phyloP scores from a whole-genome alignment of 2,113 vertebrate genomes.

The Thamnophis sirtalis region DNA sequence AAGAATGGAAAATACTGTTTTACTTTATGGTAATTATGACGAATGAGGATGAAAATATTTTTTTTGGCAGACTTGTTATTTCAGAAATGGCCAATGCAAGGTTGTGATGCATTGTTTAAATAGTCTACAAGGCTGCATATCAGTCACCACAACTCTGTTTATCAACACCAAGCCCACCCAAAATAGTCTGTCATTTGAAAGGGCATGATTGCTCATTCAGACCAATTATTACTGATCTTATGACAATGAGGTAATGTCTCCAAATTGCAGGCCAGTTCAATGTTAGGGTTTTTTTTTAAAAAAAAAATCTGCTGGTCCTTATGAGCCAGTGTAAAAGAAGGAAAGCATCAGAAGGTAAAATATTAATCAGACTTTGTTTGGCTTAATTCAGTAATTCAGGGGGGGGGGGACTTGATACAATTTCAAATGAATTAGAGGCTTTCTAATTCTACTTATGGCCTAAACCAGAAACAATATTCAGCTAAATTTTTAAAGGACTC shows the following conservation, averaged over 20 bases:
- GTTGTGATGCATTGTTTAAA: not conserved
- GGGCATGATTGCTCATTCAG: conserved; percentile 46
- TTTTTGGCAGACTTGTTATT: fast-evolving
- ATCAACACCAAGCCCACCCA: conserved; percentile 47
- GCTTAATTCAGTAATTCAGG: not conserved
- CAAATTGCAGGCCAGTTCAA: conserved; percentile 57
- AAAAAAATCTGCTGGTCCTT: conserved; percentile 34
- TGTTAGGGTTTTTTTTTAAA: conserved; percentile 19
- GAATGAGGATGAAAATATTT: not conserved
- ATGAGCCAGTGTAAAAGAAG: conserved; percentile 21
- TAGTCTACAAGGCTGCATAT: not conserved
- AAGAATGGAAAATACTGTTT: not conserved
- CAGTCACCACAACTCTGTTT: conserved; percentile 20
- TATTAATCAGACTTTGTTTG: conserved; percentile 1
- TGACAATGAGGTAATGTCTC: conserved; percentile 65
- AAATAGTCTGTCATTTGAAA: conserved; percentile 39
- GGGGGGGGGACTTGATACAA: not conserved
- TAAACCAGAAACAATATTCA: not conserved
- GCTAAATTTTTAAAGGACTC: not conserved
- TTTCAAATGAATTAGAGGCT: not conserved
- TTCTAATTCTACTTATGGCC: not conserved
- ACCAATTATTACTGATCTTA: conserved; percentile 54
- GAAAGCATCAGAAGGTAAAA: conserved; percentile 17
- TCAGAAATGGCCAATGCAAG: not conserved
- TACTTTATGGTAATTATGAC: not conserved